Evolutionary conservation across 92 coral and sea anemone genomes (phyloP), one percentile per base, ranked within the genome.

Genomic region (Desmophyllum pertusum): DNA sequence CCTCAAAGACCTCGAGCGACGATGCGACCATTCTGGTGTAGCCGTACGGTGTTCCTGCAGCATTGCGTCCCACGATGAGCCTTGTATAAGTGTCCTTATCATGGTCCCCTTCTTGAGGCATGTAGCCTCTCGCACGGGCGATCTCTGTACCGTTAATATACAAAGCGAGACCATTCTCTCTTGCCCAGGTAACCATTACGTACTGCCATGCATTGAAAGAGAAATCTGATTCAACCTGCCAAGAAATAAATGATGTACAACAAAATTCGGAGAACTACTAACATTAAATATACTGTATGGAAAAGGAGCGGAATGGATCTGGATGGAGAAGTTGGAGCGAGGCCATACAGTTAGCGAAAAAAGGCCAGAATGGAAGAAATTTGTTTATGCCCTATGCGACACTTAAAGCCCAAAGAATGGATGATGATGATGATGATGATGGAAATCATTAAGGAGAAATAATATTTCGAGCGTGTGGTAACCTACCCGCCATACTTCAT

Each of bases 401-500:
- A n/a, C n/a, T n/a, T n/a, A n/a, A n/a, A n/a, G n/a, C n/a, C n/a
- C n/a, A n/a, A n/a, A n/a, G n/a, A n/a, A 63, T 25, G 21, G 10
- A 63, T 18, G 15, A 9, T 5, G 5, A 61, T 5, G 21, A 6
- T 11, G 33, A 19, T 63, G 37, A 63, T 2, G 21, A 31, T 4
- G 37, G 21, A 37, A 69, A 37, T 6, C 8, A 35, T 4, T 14
- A 9, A 18, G 30, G 48, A 2, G 42, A 36, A 15, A 15, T 75
- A 6, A 30, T 50, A 3, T 0, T 23, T n/a, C 25, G 21, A 9
- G 11, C 9, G 5, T 17, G 65, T 8, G 33, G 4, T 14, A 17
- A 76, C 98, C 76, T 83, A 97, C 99, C 93, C 93, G 89, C 99
- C 99, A 97, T 19, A 93, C 99, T 63, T 94, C 93, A 78, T 97